Evolutionary conservation across 2,797 vertebrate species (phyloP).

Genomic region (Hippopotamyrus pictus): DNA sequence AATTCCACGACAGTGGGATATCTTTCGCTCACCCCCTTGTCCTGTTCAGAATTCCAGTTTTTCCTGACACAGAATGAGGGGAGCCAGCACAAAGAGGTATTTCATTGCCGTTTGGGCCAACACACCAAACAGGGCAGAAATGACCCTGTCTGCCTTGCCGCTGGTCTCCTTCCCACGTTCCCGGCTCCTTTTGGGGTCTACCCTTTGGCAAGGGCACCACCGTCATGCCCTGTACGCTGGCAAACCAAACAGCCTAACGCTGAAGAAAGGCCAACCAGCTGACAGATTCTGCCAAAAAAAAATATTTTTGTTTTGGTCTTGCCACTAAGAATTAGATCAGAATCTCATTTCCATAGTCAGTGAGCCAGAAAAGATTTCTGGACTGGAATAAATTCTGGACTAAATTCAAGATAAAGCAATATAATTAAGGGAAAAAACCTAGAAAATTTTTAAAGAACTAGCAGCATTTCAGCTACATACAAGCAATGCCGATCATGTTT

Average conservation of each 20-base stretch:
- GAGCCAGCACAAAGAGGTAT: slow-evolving; percentile 65
- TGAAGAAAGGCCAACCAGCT: slow-evolving; percentile 38
- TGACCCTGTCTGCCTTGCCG: slow-evolving; percentile 12
- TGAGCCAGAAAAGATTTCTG: neutral
- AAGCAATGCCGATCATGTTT: neutral
- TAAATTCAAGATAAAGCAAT: neutral
- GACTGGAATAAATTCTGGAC: neutral
- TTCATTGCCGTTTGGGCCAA: slow-evolving; percentile 56
- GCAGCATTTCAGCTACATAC: neutral
- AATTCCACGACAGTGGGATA: slow-evolving; percentile 36
- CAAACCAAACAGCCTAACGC: slow-evolving; percentile 23
- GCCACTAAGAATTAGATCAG: slow-evolving; percentile 30
- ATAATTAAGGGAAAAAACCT: neutral
- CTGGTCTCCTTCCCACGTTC: slow-evolving; percentile 35
- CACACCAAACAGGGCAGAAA: slow-evolving; percentile 80
- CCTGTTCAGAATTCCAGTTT: slow-evolving; percentile 42
- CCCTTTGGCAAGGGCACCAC: slow-evolving; percentile 52
- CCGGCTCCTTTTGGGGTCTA: slow-evolving; percentile 44
- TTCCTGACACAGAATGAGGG: slow-evolving; percentile 27
- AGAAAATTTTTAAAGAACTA: neutral
- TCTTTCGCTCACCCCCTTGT: slow-evolving; percentile 17
- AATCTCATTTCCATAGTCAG: slow-evolving; percentile 5
- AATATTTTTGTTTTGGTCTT: slow-evolving; percentile 19
- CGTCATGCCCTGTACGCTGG: slow-evolving; percentile 31
- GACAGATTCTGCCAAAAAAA: slow-evolving; percentile 29